phyloP scores from a whole-genome alignment of 2,797 vertebrate species.

The Urosaurus nigricauda region DNA sequence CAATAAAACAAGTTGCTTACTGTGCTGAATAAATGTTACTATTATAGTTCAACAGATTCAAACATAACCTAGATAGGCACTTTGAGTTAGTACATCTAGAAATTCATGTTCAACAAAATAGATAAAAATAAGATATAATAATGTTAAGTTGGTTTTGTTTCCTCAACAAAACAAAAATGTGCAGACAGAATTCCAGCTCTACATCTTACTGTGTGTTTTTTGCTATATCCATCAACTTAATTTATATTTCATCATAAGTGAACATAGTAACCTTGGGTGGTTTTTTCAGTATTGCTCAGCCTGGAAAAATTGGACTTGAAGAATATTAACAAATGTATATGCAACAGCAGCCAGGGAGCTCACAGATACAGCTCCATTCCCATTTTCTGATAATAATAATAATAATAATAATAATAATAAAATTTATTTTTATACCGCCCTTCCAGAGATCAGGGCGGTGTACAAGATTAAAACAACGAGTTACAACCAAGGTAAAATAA shows the following conservation, averaged over 20 bases:
- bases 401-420: too few species aligned
- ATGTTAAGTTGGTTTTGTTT: not conserved
- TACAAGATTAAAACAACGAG: too few species aligned
- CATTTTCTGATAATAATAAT: too few species aligned
- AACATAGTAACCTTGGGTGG: not conserved
- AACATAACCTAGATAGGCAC: slow-evolving; percentile 18
- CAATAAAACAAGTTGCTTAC: slow-evolving; percentile 20
- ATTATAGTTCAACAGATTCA: slow-evolving; percentile 12
- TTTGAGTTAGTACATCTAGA: slow-evolving; percentile 28
- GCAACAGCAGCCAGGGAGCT: not conserved
- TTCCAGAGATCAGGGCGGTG: too few species aligned
- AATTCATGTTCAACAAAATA: not conserved
- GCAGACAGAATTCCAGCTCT: not conserved
- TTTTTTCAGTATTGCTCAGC: not conserved
- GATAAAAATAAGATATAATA: not conserved
- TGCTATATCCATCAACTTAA: not conserved
- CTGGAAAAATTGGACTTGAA: not conserved
- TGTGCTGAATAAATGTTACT: slow-evolving; percentile 27
- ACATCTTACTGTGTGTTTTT: not conserved
- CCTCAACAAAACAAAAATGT: not conserved
- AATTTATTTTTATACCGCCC: too few species aligned
- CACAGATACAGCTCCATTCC: too few species aligned
- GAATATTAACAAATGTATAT: not conserved
- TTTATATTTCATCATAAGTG: not conserved
- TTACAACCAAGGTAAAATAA: too few species aligned